Base-by-base conservation (phyloP, 1,140 invertebrate species). In the Holotrichia oblita region DNA sequence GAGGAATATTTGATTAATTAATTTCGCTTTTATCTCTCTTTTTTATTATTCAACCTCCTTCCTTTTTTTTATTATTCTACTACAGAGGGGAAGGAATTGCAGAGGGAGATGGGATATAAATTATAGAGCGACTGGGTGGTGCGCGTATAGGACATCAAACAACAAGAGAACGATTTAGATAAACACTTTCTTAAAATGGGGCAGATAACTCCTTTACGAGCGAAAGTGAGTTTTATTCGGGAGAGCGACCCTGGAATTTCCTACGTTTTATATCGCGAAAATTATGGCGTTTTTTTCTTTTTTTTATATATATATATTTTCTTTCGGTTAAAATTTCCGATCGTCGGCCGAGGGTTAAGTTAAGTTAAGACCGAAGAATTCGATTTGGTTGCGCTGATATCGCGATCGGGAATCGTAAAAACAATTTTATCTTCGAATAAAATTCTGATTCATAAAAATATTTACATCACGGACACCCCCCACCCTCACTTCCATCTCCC, bases 31-130 rank as follows among this genome's bases (percentile, higher is more conserved):
- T 55, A 55, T 55, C 48, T 55, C 14, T 55, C 48, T 17, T 55
- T 55, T 55, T 55, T 55, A 55, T 55, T 55, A 55, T 55, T 55
- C 48, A 55, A 55, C 48, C 48, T 55, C 17, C 48, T 55, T 34
- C 27, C 27, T 4, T 55, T 55, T 55, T 55, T 17, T 55, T 55
- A 55, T 55, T 55, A 55, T 55, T 55, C 48, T 55, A 17, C 14
- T 4, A 41, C 40, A 10, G 40, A n/a, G 4, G 27, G 1, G 27
- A 34, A 34, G 27, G 4, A 34, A 1, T 34, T n/a, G n/a, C n/a
- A 34, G 27, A 34, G 27, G 27, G 27, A 1, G 27, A 2, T 4
- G 27, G 27, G 27, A 34, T 34, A 34, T 34, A 34, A 34, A 34
- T 34, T 34, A 34, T 34, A 34, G 27, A 34, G 4, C 27, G 27